A percentile compares a stretch with the other conserved stretches of the same genome.
Evolutionary conservation across 2,113 vertebrate genomes (phyloP).

Genomic region (Anser cygnoides): DNA sequence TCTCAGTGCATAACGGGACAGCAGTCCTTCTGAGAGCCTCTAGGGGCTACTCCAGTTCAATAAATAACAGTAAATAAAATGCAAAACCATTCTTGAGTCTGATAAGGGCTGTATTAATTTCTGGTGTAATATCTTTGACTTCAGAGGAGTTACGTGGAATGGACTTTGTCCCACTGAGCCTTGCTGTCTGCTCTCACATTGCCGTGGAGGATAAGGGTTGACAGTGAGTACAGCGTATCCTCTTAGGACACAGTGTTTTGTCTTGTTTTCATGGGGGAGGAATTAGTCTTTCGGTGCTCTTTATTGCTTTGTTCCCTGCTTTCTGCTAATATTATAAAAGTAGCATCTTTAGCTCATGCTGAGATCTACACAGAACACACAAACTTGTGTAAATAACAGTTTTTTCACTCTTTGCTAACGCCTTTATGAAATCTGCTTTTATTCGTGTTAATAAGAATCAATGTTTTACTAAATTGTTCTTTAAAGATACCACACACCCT

Average conservation of each 20-base stretch:
- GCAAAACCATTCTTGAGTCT: background rate
- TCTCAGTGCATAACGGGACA: background rate
- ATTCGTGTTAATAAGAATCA: slow-evolving; percentile 22
- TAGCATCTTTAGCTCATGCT: background rate
- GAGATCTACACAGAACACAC: background rate
- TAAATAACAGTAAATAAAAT: slow-evolving; percentile 31
- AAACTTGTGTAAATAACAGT: background rate
- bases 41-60: slow-evolving; percentile 56
- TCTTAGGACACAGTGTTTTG: background rate
- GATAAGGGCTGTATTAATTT: background rate
- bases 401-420: background rate
- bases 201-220: background rate
- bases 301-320: background rate
- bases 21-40: slow-evolving; percentile 50
- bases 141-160: background rate
- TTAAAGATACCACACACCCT: background rate
- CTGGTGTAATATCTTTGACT: background rate
- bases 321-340: slow-evolving; percentile 23
- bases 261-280: background rate
- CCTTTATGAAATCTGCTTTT: slow-evolving; percentile 12
- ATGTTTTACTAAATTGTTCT: slow-evolving; percentile 38
- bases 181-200: background rate
- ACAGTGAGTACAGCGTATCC: background rate
- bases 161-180: background rate
- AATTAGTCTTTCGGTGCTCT: background rate